Evolutionary conservation across 2,888 invertebrate genomes (phyloP).

Genomic region (Orthosia gothica): DNA sequence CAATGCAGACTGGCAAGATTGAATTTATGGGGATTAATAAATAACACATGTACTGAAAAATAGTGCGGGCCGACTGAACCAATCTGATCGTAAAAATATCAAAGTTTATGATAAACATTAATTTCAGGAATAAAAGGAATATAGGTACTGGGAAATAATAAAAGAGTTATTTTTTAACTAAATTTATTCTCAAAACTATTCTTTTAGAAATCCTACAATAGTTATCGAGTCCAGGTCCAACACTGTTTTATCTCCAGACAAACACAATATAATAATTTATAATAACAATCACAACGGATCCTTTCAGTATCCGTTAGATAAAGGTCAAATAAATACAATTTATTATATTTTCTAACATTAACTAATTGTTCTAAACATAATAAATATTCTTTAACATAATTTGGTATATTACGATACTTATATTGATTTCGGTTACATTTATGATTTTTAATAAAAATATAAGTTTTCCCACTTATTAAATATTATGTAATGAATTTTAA

Average conservation of each 20-base stretch:
- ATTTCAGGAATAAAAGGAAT: not conserved
- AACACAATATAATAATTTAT: constrained; percentile 53
- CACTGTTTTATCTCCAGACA: constrained; percentile 78
- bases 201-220: constrained; percentile 83
- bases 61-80: not conserved
- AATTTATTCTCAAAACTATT: constrained; percentile 87
- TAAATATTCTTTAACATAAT: constrained; percentile 70
- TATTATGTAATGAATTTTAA: constrained; percentile 42
- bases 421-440: constrained; percentile 56
- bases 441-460: constrained; percentile 64
- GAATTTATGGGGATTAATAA: constrained; percentile 2
- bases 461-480: constrained; percentile 54
- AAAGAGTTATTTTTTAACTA: constrained; percentile 77
- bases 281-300: constrained; percentile 65
- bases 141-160: constrained; percentile 24
- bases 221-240: constrained; percentile 82
- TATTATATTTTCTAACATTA: constrained; percentile 57
- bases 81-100: not conserved
- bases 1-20: not conserved
- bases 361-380: constrained; percentile 69
- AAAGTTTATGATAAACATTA: not conserved
- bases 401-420: constrained; percentile 58
- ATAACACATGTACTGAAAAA: not conserved
- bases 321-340: constrained; percentile 57
- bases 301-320: constrained; percentile 59